These are phyloP conservation scores for Philopotamus ludificatus DNA, from an alignment of 1,140 invertebrate genomes.

Conservation along the genomic window DNA sequence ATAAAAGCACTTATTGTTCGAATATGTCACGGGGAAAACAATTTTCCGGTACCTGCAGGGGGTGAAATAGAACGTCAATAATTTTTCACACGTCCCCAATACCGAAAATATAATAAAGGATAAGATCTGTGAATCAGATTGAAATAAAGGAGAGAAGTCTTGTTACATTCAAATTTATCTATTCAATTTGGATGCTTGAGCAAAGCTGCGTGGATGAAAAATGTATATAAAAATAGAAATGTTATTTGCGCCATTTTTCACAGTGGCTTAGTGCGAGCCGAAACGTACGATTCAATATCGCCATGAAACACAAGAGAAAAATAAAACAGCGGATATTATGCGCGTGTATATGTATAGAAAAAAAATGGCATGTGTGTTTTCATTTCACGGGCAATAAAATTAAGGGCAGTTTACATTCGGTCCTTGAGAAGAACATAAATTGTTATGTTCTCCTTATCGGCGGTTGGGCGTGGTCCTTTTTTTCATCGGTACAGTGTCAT, in stretches of 20 bases:
- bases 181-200: conserved; percentile 11
- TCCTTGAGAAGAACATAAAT: conserved; percentile 27
- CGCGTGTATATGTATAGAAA: background rate
- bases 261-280: conserved; percentile 15
- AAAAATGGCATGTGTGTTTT: conserved; percentile 13
- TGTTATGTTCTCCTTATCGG: conserved; percentile 26
- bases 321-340: background rate
- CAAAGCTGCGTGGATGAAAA: conserved; percentile 4
- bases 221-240: conserved; percentile 22
- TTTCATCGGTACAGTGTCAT: conserved; percentile 18
- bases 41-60: too few relatives aligned
- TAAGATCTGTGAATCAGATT: too few relatives aligned
- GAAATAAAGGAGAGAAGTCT: background rate
- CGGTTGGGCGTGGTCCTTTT: conserved; percentile 20
- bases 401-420: conserved; percentile 33
- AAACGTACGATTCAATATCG: conserved; percentile 18
- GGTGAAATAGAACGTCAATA: too few relatives aligned
- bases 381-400: conserved; percentile 36
- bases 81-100: too few relatives aligned
- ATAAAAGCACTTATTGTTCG: too few relatives aligned
- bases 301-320: background rate
- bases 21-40: too few relatives aligned
- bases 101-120: too few relatives aligned
- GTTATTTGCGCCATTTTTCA: conserved; percentile 26
- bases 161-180: conserved; percentile 19